phyloP scores from a whole-genome alignment of 2,113 vertebrate genomes.

The Tautogolabrus adspersus region DNA sequence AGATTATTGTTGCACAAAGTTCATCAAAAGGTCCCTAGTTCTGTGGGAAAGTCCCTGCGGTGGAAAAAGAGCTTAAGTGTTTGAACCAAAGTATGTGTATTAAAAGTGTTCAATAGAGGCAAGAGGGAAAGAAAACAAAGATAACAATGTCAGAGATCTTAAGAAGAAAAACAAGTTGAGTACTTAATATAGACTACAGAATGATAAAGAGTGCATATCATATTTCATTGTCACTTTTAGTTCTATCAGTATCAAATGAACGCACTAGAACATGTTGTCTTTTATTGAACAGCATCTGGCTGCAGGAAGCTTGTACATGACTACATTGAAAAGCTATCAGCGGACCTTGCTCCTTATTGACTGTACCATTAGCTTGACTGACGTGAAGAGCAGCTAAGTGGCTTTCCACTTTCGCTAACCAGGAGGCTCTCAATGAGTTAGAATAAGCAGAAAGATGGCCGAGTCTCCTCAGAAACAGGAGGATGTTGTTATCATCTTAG shows the following conservation, averaged over 20 bases:
- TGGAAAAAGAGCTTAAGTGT: not conserved
- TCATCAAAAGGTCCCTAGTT: too few species aligned
- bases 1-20: too few species aligned
- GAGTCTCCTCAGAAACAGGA: not conserved
- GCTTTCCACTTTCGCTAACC: not conserved
- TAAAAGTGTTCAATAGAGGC: not conserved
- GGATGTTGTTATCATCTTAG: not conserved
- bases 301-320: constrained; percentile 19
- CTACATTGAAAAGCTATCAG: constrained; percentile 19
- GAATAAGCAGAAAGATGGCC: not conserved
- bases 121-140: not conserved
- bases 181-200: not conserved
- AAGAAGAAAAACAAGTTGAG: not conserved
- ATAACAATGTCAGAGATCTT: not conserved
- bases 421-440: constrained; percentile 9
- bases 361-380: constrained; percentile 31
- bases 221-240: constrained; percentile 1
- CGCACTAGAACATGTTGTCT: not conserved
- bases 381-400: constrained; percentile 24
- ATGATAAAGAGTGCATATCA: not conserved
- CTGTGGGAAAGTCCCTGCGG: too few species aligned
- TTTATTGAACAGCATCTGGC: not conserved
- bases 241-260: not conserved
- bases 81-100: not conserved
- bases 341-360: constrained; percentile 20